Percentiles rank a stretch among this genome's conserved stretches.
phyloP scores from a whole-genome alignment of 2,113 vertebrate genomes.

The Speoplatyrhinus poulsoni region DNA sequence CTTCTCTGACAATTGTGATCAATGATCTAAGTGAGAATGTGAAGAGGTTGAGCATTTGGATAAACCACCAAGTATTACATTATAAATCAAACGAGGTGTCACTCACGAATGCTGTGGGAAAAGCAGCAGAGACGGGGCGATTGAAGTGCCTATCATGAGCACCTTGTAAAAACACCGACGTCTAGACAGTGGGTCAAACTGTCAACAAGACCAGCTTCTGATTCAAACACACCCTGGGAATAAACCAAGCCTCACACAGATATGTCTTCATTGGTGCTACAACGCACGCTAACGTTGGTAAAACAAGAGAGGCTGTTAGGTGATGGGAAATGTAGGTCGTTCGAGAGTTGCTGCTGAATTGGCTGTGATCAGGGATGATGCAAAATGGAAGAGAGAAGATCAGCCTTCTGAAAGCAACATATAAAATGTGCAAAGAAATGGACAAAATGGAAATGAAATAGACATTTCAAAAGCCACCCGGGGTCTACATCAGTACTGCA shows the following conservation, averaged over 20 bases:
- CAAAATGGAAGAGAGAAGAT: slow-evolving; percentile 4
- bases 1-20: not conserved
- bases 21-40: slow-evolving; percentile 3
- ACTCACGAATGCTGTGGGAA: not conserved
- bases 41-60: not conserved
- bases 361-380: slow-evolving; percentile 2
- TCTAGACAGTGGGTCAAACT: slow-evolving; percentile 10
- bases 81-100: not conserved
- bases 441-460: slow-evolving; percentile 2
- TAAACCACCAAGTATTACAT: not conserved
- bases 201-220: not conserved
- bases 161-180: not conserved
- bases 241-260: not conserved
- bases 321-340: slow-evolving; percentile 2
- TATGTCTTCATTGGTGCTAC: not conserved
- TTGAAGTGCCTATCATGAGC: not conserved
- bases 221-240: slow-evolving; percentile 1
- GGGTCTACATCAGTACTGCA: not conserved
- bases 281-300: not conserved
- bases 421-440: slow-evolving; percentile 1
- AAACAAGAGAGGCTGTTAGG: not conserved
- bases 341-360: not conserved
- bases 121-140: not conserved
- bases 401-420: not conserved
- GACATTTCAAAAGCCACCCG: slow-evolving; percentile 3